Evolutionary conservation across 2,113 vertebrate genomes (phyloP).

Genomic region (Dicentrarchus labrax): DNA sequence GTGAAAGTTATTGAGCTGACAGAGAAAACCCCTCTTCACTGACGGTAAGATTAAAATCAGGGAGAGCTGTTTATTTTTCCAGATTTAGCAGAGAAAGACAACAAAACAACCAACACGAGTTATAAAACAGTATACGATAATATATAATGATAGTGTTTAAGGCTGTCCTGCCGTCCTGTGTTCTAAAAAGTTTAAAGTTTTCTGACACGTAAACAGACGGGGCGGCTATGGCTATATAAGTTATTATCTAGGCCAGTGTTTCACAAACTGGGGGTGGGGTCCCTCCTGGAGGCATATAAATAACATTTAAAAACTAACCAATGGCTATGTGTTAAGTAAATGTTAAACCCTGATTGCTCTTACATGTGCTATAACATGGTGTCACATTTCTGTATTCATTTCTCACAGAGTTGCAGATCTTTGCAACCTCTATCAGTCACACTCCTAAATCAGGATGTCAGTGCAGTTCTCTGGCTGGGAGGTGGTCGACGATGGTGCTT

Average conservation of each 20-base stretch:
- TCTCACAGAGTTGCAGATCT: conserved; percentile 4
- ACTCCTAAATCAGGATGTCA: conserved; percentile 41
- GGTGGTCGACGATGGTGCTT: conserved; percentile 45
- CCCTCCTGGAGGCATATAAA: too few species aligned
- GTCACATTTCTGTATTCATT: not conserved
- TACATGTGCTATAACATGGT: not conserved
- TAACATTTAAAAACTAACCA: too few species aligned
- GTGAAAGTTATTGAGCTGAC: not conserved
- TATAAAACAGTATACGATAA: not conserved
- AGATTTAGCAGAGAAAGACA: not conserved
- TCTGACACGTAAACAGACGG: too few species aligned
- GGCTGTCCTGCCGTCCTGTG: too few species aligned
- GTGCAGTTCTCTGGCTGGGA: conserved; percentile 62
- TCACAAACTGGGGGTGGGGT: too few species aligned
- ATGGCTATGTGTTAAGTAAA: not conserved
- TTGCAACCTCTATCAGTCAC: too few species aligned
- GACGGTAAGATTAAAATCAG: not conserved
- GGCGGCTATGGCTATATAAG: too few species aligned
- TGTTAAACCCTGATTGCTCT: not conserved
- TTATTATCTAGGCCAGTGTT: too few species aligned
- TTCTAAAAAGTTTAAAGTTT: too few species aligned
- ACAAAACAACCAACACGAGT: not conserved
- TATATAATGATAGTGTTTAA: not conserved
- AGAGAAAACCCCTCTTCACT: not conserved
- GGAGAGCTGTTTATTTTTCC: too few species aligned